These are phyloP conservation scores for Tachina fera DNA, from an alignment of 2,888 invertebrate genomes.

Conservation along the genomic window DNA sequence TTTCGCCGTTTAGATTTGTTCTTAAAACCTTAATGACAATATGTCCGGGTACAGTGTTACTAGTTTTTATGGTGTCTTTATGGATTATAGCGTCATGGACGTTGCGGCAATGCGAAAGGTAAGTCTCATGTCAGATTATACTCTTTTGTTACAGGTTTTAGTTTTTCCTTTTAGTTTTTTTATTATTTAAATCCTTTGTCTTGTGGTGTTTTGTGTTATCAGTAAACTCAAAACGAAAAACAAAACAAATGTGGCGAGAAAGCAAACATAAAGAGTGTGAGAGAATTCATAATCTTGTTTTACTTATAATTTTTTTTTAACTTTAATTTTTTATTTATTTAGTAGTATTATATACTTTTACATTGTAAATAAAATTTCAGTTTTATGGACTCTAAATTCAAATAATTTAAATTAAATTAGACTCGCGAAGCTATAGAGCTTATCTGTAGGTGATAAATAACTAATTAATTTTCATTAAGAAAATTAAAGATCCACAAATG, in stretches of 20 bases:
- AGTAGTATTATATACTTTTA: too few species aligned
- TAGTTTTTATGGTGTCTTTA: conserved; percentile 99
- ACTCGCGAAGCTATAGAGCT: too few species aligned
- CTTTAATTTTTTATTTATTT: too few species aligned
- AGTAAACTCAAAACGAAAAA: conserved; percentile 23
- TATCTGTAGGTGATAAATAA: too few species aligned
- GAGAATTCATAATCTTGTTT: conserved; percentile 43
- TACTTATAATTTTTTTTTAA: too few species aligned
- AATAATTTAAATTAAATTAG: too few species aligned
- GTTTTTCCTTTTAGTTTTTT: conserved; percentile 32
- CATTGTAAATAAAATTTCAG: too few species aligned
- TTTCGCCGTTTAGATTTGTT: conserved; percentile 86
- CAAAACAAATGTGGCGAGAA: conserved; percentile 67
- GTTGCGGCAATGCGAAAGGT: conserved; percentile 99
- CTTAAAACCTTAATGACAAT: conserved; percentile 99
- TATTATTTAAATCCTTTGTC: conserved; percentile 49
- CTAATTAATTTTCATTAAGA: too few species aligned
- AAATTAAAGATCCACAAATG: too few species aligned
- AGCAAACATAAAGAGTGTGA: conserved; percentile 66
- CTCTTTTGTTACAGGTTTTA: conserved; percentile 44
- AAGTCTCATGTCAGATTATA: conserved; percentile 79
- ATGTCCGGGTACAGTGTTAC: conserved; percentile 97
- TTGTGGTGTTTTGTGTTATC: conserved; percentile 43
- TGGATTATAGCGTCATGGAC: conserved; percentile 99
- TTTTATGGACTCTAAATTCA: too few species aligned